phyloP scores from a whole-genome alignment of 2,113 vertebrate genomes.

The Salvelinus fontinalis region DNA sequence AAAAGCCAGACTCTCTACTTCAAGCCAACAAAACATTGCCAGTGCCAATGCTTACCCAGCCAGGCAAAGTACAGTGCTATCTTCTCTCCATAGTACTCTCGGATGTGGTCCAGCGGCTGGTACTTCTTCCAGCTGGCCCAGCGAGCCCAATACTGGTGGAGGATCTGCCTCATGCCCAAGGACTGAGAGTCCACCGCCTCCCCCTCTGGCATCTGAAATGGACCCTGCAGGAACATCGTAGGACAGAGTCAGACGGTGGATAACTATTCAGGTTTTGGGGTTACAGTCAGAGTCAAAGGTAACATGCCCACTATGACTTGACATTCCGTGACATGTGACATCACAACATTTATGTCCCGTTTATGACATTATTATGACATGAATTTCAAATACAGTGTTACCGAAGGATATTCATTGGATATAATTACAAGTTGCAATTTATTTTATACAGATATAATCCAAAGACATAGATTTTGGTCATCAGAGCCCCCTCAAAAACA shows the following conservation, averaged over 20 bases:
- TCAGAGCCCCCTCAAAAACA: too few species aligned
- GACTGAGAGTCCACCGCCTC: conserved; percentile 21
- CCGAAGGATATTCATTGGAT: not conserved
- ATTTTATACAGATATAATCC: too few species aligned
- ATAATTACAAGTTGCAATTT: too few species aligned
- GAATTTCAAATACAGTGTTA: not conserved
- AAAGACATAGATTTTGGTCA: too few species aligned
- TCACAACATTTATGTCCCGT: not conserved
- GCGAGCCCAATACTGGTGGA: conserved; percentile 67
- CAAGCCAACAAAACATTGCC: conserved; percentile 3
- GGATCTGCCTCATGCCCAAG: conserved; percentile 62
- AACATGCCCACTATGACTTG: not conserved
- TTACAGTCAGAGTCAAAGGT: not conserved
- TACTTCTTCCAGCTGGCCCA: conserved; percentile 73
- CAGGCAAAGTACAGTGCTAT: conserved; percentile 77
- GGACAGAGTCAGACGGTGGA: not conserved
- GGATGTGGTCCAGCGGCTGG: conserved; percentile 75
- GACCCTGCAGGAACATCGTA: conserved; percentile 46
- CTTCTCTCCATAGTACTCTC: conserved; percentile 79
- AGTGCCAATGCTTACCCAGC: conserved; percentile 57
- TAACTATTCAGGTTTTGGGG: not conserved
- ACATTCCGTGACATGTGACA: not conserved
- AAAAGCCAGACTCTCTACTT: not conserved
- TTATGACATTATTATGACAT: not conserved
- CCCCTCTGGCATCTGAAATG: conserved; percentile 37